Conservation (phyloP, 2,888 invertebrate species). For the Zygogramma bicolorata region DNA sequence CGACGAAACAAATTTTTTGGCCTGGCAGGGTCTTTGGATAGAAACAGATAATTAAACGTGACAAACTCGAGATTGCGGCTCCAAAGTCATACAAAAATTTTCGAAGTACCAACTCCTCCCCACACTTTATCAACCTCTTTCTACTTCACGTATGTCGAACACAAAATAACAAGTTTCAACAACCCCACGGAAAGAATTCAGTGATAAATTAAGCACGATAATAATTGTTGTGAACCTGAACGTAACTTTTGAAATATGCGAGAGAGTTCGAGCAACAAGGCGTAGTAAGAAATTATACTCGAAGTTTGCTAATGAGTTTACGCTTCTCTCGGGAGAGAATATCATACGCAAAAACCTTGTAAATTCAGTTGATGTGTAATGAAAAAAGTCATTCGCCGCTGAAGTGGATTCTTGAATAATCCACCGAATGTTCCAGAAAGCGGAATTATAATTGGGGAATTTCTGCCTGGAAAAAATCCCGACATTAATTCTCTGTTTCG, state of each 20-base stretch:
- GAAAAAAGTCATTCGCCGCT: conserved; percentile 16
- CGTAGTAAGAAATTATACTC: conserved; percentile 39
- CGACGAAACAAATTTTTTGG: not conserved
- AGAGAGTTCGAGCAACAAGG: conserved; percentile 31
- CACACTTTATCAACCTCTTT: not conserved
- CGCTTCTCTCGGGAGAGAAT: conserved; percentile 40
- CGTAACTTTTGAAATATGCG: conserved; percentile 32
- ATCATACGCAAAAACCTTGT: conserved; percentile 41
- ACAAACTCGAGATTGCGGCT: not conserved
- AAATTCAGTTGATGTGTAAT: conserved; percentile 12
- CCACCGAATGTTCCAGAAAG: not conserved
- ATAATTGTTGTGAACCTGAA: conserved; percentile 31
- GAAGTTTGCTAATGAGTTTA: conserved; percentile 46
- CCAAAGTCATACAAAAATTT: not conserved
- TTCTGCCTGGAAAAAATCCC: not conserved
- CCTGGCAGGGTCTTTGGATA: not conserved
- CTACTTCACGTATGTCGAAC: not conserved
- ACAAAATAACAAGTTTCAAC: conserved; percentile 12
- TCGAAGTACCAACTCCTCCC: not conserved
- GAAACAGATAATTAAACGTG: not conserved
- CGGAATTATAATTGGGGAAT: not conserved
- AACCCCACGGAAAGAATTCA: conserved; percentile 14
- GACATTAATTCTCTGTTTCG: not conserved
- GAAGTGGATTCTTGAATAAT: conserved; percentile 19
- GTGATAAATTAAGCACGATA: conserved; percentile 29